A percentile compares a stretch with the other conserved stretches of the same genome.
Evolutionary conservation across 2,888 invertebrate genomes (phyloP).

Genomic region (Stratiomys singularior): DNA sequence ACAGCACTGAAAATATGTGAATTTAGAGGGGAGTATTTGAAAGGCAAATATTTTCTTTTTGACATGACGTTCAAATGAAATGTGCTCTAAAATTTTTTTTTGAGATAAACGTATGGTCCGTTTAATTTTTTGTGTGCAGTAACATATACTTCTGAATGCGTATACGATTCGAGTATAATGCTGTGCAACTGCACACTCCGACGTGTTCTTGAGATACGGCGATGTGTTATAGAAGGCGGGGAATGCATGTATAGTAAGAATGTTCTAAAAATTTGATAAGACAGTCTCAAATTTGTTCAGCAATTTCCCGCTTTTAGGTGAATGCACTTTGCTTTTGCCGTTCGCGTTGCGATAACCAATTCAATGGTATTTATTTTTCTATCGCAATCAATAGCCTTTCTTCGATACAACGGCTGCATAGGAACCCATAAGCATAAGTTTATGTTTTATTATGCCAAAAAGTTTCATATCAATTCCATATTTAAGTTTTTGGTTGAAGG

Average conservation of each 20-base stretch:
- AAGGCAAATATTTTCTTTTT: slow-evolving; percentile 41
- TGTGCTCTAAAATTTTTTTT: slow-evolving; percentile 33
- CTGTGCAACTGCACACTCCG: slow-evolving; percentile 8
- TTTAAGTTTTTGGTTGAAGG: not conserved
- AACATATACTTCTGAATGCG: not conserved
- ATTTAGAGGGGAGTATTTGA: no score
- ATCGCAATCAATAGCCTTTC: slow-evolving; percentile 35
- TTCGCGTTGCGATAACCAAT: slow-evolving; percentile 44
- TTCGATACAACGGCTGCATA: not conserved
- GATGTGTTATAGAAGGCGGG: not conserved
- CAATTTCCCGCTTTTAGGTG: slow-evolving; percentile 43
- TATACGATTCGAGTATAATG: not conserved
- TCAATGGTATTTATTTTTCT: slow-evolving; percentile 32
- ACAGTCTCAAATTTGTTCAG: slow-evolving; percentile 39
- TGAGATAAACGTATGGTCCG: slow-evolving; percentile 3
- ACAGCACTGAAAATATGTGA: no score
- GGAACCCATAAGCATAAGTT: no score
- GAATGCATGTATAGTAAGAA: not conserved
- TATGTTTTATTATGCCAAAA: no score
- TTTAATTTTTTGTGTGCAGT: slow-evolving; percentile 15
- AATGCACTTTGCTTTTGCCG: slow-evolving; percentile 44
- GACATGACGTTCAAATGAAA: slow-evolving; percentile 29
- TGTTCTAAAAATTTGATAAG: slow-evolving; percentile 36
- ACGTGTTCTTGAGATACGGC: slow-evolving; percentile 9
- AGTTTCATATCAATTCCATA: slow-evolving; percentile 16